Evolutionary conservation across 2,888 invertebrate species (phyloP).

Genomic region (Netelia inedita): DNA sequence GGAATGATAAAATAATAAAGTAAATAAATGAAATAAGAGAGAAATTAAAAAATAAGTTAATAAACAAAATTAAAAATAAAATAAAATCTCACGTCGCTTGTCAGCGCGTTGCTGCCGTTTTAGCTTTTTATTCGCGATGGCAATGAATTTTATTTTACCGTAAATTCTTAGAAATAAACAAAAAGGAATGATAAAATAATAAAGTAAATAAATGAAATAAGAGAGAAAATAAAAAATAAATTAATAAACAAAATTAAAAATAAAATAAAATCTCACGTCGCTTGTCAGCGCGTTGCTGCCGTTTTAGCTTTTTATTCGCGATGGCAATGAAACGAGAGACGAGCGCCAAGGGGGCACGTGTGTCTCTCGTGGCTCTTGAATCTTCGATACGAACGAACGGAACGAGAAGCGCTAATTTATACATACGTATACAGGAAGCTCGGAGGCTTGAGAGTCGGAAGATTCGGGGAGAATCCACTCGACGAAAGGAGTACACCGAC

Average conservation of each 20-base stretch:
- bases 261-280: not conserved
- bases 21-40: too few relatives aligned
- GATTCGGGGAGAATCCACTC: slow-evolving; percentile 57
- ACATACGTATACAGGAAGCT: slow-evolving; percentile 12
- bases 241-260: slow-evolving; percentile 1
- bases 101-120: too few relatives aligned
- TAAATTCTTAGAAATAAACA: not conserved
- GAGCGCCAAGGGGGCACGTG: slow-evolving; percentile 38
- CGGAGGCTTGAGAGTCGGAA: slow-evolving; percentile 57
- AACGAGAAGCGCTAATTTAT: not conserved
- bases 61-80: not conserved
- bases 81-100: too few relatives aligned
- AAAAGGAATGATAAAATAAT: not conserved
- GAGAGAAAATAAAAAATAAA: not conserved
- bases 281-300: too few relatives aligned
- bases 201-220: too few relatives aligned
- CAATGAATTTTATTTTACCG: slow-evolving; percentile 22
- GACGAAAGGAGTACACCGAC: slow-evolving; percentile 49
- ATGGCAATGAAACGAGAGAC: slow-evolving; percentile 31
- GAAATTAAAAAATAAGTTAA: not conserved
- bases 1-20: too few relatives aligned
- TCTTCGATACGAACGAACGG: slow-evolving; percentile 2
- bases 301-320: slow-evolving; percentile 44
- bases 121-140: too few relatives aligned
- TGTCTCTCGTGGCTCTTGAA: slow-evolving; percentile 25